Evolutionary conservation across 64 coral and sea anemone species (phyloP).

Genomic region (Hydrozoanthus tunicans): DNA sequence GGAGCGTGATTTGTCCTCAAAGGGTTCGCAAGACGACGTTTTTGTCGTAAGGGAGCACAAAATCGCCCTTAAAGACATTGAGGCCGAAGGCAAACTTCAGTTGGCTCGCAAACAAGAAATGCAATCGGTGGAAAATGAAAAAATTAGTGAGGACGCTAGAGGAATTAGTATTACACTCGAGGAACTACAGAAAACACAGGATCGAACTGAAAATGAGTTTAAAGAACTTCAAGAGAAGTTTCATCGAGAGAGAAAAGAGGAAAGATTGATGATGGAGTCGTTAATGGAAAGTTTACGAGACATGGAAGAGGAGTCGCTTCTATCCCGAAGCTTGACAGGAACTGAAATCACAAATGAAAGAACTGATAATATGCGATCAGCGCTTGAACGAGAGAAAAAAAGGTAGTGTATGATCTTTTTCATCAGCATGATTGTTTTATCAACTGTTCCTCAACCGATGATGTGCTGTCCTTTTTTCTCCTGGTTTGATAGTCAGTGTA

Average conservation of each 20-base stretch:
- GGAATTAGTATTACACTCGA: constrained; percentile 72
- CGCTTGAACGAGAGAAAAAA: constrained; percentile 59
- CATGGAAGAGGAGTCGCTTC: constrained; percentile 85
- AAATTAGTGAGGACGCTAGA: constrained; percentile 51
- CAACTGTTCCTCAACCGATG: not conserved
- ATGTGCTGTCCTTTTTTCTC: too few relatives aligned
- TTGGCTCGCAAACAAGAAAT: constrained; percentile 70
- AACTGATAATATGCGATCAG: not conserved
- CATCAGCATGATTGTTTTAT: not conserved
- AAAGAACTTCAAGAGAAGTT: constrained; percentile 76
- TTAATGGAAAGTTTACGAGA: constrained; percentile 86
- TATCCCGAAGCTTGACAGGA: constrained; percentile 75
- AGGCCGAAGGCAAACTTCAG: constrained; percentile 84
- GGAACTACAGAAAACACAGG: constrained; percentile 76
- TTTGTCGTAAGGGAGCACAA: constrained; percentile 68
- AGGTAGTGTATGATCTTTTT: constrained; percentile 28
- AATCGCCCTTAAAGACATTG: constrained; percentile 81
- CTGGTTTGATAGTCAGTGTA: too few relatives aligned
- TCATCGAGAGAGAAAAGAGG: constrained; percentile 82
- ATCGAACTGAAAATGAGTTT: constrained; percentile 83
- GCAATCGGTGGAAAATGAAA: constrained; percentile 48
- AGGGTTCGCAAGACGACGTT: constrained; percentile 71
- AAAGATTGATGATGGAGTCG: constrained; percentile 69
- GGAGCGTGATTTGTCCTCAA: constrained; percentile 58
- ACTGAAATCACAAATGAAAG: constrained; percentile 65